Percentiles rank a stretch among this genome's conserved stretches.
These are phyloP conservation scores for Chymomyza amoena DNA, from an alignment of 2,888 invertebrate species.

Conservation along the genomic window DNA sequence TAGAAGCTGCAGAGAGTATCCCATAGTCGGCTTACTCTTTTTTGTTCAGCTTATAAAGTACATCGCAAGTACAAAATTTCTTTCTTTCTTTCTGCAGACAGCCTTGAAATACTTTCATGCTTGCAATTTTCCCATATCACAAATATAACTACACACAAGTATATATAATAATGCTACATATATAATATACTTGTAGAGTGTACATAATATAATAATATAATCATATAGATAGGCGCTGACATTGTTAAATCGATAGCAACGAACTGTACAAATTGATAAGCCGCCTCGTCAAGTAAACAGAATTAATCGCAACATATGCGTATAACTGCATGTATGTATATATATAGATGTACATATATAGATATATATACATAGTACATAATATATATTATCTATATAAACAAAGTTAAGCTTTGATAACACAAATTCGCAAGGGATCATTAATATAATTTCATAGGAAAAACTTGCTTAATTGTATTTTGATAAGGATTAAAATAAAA, in stretches of 20 bases:
- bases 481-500: too few relatives aligned
- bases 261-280: conserved; percentile 66
- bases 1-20: too few relatives aligned
- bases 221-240: background rate
- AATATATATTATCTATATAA: too few relatives aligned
- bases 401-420: background rate
- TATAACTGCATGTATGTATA: background rate
- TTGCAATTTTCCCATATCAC: background rate
- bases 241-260: background rate
- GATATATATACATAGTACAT: background rate
- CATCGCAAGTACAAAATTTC: background rate
- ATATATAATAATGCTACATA: background rate
- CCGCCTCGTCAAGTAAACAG: background rate
- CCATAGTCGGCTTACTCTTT: background rate
- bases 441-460: too few relatives aligned
- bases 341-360: too few relatives aligned
- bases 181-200: background rate
- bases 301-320: background rate
- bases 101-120: background rate
- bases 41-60: background rate
- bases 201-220: background rate
- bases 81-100: background rate
- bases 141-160: background rate
- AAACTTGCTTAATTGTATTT: too few relatives aligned
- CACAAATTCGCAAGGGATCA: background rate